phyloP scores from a whole-genome alignment of 1,140 invertebrate genomes.

The honey bee (Apis mellifera) region DNA sequence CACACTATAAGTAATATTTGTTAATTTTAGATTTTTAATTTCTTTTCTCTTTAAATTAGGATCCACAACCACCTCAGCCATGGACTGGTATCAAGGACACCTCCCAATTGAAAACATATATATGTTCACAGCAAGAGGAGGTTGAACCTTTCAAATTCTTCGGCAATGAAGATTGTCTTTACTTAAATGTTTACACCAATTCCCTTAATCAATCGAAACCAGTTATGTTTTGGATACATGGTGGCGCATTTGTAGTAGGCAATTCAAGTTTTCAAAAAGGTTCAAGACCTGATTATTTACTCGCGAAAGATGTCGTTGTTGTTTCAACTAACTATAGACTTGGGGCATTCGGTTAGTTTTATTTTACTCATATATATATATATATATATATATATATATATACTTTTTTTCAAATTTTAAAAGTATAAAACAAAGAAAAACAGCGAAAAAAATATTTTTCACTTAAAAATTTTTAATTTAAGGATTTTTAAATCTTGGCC shows the following conservation, averaged over 20 bases:
- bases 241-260: slow-evolving; percentile 83
- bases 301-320: slow-evolving; percentile 82
- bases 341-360: slow-evolving; percentile 78
- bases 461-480: not conserved
- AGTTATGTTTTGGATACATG: slow-evolving; percentile 83
- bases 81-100: slow-evolving; percentile 83
- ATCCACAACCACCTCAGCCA: slow-evolving; percentile 81
- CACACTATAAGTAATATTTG: too few species aligned
- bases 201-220: slow-evolving; percentile 74
- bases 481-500: slow-evolving; percentile 71
- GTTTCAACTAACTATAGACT: slow-evolving; percentile 84
- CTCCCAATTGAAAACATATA: slow-evolving; percentile 78
- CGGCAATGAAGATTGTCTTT: slow-evolving; percentile 89
- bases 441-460: too few species aligned
- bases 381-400: too few species aligned
- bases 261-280: slow-evolving; percentile 69
- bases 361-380: not conserved
- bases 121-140: slow-evolving; percentile 76
- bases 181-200: slow-evolving; percentile 89
- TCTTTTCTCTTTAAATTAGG: slow-evolving; percentile 73
- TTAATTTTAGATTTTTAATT: not conserved
- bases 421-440: too few species aligned
- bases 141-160: slow-evolving; percentile 18
- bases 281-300: slow-evolving; percentile 80
- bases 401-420: too few species aligned